Base-by-base conservation (phyloP, 1,140 invertebrate genomes). In the Rhagoletis pomonella region DNA sequence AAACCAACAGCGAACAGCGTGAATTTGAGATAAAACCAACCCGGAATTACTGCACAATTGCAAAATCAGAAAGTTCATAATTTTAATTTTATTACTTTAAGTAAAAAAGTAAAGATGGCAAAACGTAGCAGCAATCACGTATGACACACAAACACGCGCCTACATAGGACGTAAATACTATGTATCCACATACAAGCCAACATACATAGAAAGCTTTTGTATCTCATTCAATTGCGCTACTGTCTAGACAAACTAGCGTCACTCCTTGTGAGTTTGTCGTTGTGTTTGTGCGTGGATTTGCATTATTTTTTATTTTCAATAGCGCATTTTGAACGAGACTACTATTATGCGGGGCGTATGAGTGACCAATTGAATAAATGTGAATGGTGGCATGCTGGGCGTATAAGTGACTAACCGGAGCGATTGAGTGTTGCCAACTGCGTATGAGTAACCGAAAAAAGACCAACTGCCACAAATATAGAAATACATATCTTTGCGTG, bases 401-500 rank as follows among this genome's bases (percentile, higher is more conserved):
- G 47, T 81, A 29, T 50, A 81, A 81, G 73, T 81, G 73, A 81
- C 73, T 81, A 81, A 86, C 29, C 39, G 85, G 85, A 65, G 85
- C 19, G 85, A 44, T 65, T 19, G 9, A 59, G 19, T 60, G 58
- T 86, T 62, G 62, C 85, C 29, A 14, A 42, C 10, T 86, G 85
- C 85, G 58, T 86, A 60, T 60, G 59, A 86, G 85, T 44, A 86
- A n/a, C n/a, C 69, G 19, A 77, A 42, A 14, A 77, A 67, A 7
- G n/a, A 7, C 14, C 39, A 42, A 42, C 65, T 1, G 7, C 17
- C 50, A n/a, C 42, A 69, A 73, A 9, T 55, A 9, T 55, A 55
- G 4, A 9, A 55, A 55, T 65, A 65, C 64, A 73, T 73, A 73
- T 42, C 3, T 73, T 44, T 44, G 17, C 10, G 17, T n/a, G n/a